Base-by-base conservation (phyloP, 2,113 vertebrate species). In the Anseranas semipalmata region DNA sequence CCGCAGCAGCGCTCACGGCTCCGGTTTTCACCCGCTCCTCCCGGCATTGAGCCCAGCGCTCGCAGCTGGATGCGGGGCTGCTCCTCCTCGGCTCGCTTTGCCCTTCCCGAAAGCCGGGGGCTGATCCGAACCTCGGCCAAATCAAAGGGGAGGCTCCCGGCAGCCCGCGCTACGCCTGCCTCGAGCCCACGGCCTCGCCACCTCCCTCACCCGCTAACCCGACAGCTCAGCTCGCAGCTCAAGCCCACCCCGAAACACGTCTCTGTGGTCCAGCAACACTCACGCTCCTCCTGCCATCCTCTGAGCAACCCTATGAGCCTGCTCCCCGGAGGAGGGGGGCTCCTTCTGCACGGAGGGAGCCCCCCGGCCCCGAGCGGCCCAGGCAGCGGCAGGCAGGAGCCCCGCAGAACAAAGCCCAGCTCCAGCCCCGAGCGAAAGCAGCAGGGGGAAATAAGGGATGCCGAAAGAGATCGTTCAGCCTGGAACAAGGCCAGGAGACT, bases 401-500 rank as follows among this genome's bases (percentile, higher is more conserved):
- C 71, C 9, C 5, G 30, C 48, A 59, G 76, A 87, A 46, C 43
- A 58, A 41, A 81, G 72, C 45, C 7, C 66, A 87, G 50, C 30
- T 22, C 59, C 7, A 11, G 14, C 28, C 46, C 46, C 9, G 17
- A 58, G 52, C 33, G 72, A 58, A 58, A 88, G 56, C 50, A 43
- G 14, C 4, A 48, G 41, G 33, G 22, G 27, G 22, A 35, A 94
- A 83, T 43, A 52, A 90, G 37, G 53, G 73, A 92, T 39, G 73
- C 80, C 15, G 22, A 89, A 95, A 95, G 43, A 6, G 0, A 93
- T 93, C 21, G 2, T 45, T 95, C 53, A 62, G 77, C 24, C 73
- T 96, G 90, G 89, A 95, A 93, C 48, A 30, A 12, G 35, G 86
- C 92, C 95, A 96, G 83, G 33, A 93, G 72, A 86, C 85, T 43